A percentile compares a stretch with the other conserved stretches of the same genome.
Evolutionary conservation across 2,797 vertebrate species (phyloP).

Genomic region (Schizothorax lantsangensis): DNA sequence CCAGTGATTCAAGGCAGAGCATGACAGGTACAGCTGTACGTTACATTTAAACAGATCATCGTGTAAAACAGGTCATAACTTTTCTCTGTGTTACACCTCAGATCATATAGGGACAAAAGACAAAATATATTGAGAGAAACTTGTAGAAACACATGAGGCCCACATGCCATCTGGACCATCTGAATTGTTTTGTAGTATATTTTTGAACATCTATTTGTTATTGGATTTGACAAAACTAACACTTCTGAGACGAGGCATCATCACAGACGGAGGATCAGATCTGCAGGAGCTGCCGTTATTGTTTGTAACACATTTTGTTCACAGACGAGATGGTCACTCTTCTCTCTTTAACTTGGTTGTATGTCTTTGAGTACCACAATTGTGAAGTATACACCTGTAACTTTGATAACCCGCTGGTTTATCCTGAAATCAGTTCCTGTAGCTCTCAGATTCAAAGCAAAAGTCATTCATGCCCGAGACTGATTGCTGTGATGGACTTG

Average conservation of each 20-base stretch:
- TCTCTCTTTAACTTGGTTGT: background rate
- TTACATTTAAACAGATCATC: constrained; percentile 44
- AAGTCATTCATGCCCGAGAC: background rate
- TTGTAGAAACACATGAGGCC: constrained; percentile 30
- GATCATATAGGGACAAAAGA: constrained; percentile 38
- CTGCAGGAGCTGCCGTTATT: constrained; percentile 54
- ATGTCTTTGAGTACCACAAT: background rate
- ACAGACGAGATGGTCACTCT: constrained; percentile 2
- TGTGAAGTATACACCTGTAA: background rate
- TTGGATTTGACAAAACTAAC: constrained; percentile 11
- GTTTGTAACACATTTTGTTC: constrained; percentile 22
- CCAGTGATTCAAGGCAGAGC: constrained; percentile 40
- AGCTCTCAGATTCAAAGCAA: background rate
- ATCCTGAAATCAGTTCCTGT: constrained; percentile 11
- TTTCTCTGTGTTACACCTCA: constrained; percentile 33
- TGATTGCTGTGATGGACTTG: background rate
- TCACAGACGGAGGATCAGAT: constrained; percentile 41
- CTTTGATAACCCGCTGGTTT: background rate
- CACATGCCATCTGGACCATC: constrained; percentile 38
- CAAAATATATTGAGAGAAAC: constrained; percentile 13
- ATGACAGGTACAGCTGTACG: constrained; percentile 45
- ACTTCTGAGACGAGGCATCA: constrained; percentile 39
- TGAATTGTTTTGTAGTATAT: constrained; percentile 20
- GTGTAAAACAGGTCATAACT: constrained; percentile 38
- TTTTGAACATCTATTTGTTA: constrained; percentile 31